phyloP scores from a whole-genome alignment of 2,888 invertebrate genomes.

The Criorhina ranunculi region DNA sequence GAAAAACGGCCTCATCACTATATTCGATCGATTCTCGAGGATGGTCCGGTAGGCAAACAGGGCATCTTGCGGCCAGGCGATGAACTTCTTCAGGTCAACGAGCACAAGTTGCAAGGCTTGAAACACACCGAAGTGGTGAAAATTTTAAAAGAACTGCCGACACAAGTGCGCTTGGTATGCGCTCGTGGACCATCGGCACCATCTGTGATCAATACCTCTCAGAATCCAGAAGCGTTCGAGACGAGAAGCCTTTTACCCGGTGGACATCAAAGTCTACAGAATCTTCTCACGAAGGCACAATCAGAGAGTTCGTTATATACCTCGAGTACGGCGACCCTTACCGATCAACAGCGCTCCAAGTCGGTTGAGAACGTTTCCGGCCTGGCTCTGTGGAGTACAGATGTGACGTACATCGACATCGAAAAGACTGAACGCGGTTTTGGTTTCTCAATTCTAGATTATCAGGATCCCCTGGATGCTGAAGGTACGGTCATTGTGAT shows the following conservation, averaged over 20 bases:
- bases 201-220: constrained; percentile 91
- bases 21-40: constrained; percentile 97
- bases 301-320: constrained; percentile 97
- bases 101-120: constrained; percentile 94
- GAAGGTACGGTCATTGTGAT: constrained; percentile 98
- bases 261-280: constrained; percentile 92
- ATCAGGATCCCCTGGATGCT: constrained; percentile 98
- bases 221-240: constrained; percentile 92
- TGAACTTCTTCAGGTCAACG: constrained; percentile 98
- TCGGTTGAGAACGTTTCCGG: constrained; percentile 98
- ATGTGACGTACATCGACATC: constrained; percentile 95
- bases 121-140: constrained; percentile 98
- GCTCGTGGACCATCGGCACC: constrained; percentile 88
- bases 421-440: constrained; percentile 97
- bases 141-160: constrained; percentile 96
- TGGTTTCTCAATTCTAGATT: constrained; percentile 99
- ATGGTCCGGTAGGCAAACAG: constrained; percentile 98
- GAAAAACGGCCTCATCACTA: constrained; percentile 99
- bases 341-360: constrained; percentile 92
- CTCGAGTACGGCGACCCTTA: constrained; percentile 92
- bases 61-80: constrained; percentile 97
- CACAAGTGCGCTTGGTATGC: constrained; percentile 95
- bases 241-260: constrained; percentile 93
- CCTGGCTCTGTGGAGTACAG: constrained; percentile 98
- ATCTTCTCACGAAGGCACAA: constrained; percentile 95